A percentile compares a stretch with the other conserved stretches of the same genome.
Conservation (phyloP, 1,140 invertebrate genomes). For the Atta colombica region DNA sequence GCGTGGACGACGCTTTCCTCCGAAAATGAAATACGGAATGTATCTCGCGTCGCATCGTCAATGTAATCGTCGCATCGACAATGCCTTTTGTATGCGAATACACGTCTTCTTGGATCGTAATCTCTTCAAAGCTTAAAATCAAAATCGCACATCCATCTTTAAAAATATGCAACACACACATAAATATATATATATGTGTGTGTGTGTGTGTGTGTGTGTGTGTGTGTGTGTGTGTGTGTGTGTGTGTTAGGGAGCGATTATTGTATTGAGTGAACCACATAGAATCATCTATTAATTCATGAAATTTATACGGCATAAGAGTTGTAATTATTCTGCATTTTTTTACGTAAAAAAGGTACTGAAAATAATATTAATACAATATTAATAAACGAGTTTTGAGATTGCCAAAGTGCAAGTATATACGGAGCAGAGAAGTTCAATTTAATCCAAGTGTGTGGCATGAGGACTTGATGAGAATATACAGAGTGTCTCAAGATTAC, state of each 20-base stretch:
- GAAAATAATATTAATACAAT: constrained; percentile 2
- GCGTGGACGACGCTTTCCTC: constrained; percentile 38
- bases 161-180: neutral
- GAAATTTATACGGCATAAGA: neutral
- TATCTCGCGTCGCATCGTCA: neutral
- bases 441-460: constrained; percentile 43
- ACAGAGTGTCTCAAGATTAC: constrained; percentile 39
- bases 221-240: too few relatives aligned
- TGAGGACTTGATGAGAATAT: constrained; percentile 37
- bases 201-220: too few relatives aligned
- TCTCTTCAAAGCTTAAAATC: neutral
- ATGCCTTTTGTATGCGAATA: neutral
- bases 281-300: neutral
- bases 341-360: neutral
- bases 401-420: constrained; percentile 27
- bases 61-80: neutral
- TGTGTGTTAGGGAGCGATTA: neutral
- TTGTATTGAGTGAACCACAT: neutral
- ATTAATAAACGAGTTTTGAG: neutral
- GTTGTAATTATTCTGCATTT: neutral
- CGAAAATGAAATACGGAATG: constrained; percentile 61
- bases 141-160: neutral
- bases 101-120: neutral
- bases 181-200: too few relatives aligned
- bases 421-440: constrained; percentile 43